Percentiles rank a stretch among this genome's conserved stretches.
Conservation (phyloP, 2,888 invertebrate genomes). For the Nasonovia ribisnigri region DNA sequence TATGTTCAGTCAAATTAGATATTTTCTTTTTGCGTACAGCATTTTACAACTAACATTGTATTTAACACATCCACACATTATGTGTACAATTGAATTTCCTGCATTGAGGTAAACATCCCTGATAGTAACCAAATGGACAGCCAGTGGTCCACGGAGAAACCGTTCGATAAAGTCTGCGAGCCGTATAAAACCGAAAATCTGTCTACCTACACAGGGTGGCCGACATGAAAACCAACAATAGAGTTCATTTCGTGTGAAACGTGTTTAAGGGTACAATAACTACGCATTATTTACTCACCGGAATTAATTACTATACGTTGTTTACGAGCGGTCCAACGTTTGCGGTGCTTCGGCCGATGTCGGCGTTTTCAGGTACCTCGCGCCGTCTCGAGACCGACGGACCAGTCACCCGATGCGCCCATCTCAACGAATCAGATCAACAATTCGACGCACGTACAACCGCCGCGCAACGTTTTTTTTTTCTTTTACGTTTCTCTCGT, state of each 20-base stretch:
- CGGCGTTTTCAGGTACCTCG: neutral
- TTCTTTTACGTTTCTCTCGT: neutral
- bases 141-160: neutral
- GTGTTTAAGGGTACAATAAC: neutral
- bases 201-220: neutral
- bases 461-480: neutral
- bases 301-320: neutral
- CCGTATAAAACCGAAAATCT: neutral
- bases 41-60: neutral
- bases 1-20: neutral
- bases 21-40: neutral
- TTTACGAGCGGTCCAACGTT: neutral
- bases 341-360: neutral
- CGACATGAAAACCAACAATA: neutral
- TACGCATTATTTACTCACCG: neutral
- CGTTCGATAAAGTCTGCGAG: neutral
- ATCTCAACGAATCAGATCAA: neutral
- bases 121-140: neutral
- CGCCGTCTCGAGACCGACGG: neutral
- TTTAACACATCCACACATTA: neutral
- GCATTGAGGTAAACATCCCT: too few relatives aligned
- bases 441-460: neutral
- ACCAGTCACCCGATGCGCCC: neutral
- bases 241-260: neutral
- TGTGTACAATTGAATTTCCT: neutral